These are phyloP conservation scores for Tenebrio molitor DNA, from an alignment of 1,140 invertebrate genomes.

Conservation along the genomic window DNA sequence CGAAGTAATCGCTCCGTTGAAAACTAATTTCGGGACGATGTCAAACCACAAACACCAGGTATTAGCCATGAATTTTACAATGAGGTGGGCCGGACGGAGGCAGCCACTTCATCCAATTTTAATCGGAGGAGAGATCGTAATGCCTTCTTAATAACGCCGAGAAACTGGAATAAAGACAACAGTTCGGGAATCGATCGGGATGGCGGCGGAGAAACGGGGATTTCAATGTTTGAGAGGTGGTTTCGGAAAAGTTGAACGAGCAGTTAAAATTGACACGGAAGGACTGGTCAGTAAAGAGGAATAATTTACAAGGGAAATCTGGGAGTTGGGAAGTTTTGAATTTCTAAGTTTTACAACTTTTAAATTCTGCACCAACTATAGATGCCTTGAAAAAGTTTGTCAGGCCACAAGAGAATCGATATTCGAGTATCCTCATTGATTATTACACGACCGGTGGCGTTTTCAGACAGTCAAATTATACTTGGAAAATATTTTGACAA, in stretches of 20 bases:
- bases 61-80: conserved; percentile 5
- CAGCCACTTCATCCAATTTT: neutral
- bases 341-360: neutral
- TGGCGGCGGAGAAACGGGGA: neutral
- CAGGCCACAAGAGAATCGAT: too few relatives aligned
- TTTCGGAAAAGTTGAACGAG: neutral
- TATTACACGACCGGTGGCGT: too few relatives aligned
- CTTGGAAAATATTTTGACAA: too few relatives aligned
- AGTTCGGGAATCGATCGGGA: neutral
- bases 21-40: conserved; percentile 62
- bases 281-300: neutral
- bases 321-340: neutral
- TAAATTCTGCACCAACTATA: neutral
- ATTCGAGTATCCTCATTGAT: too few relatives aligned
- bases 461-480: too few relatives aligned
- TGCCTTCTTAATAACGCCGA: neutral
- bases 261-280: neutral
- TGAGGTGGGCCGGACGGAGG: neutral
- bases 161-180: neutral
- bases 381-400: too few relatives aligned
- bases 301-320: neutral
- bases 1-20: conserved; percentile 58
- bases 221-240: neutral
- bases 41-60: conserved; percentile 4
- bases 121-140: neutral